A percentile compares a stretch with the other conserved stretches of the same genome.
Conservation (phyloP, 2,113 vertebrate species). For the Tamias sibiricus region DNA sequence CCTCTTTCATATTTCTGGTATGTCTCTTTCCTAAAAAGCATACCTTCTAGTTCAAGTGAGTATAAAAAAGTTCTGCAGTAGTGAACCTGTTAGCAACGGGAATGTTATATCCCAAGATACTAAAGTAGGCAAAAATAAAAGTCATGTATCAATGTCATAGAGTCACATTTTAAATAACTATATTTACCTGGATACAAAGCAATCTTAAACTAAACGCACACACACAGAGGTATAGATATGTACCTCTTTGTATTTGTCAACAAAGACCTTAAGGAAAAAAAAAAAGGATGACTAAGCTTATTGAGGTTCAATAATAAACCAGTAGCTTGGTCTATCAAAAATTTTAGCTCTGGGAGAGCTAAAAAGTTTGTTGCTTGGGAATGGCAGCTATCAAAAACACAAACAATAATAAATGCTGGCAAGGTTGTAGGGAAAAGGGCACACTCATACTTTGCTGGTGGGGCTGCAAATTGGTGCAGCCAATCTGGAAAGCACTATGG, state of each 20-base stretch:
- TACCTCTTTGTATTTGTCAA: neutral
- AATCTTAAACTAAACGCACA: neutral
- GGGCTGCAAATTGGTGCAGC: too few species aligned
- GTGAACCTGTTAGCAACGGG: neutral
- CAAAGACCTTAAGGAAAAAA: constrained; percentile 37
- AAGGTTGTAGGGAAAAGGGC: too few species aligned
- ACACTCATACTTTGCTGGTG: too few species aligned
- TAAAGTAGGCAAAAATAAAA: neutral
- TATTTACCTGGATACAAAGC: neutral
- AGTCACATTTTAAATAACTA: constrained; percentile 17
- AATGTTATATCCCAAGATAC: neutral
- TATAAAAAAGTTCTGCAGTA: neutral
- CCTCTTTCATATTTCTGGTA: neutral
- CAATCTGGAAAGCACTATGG: too few species aligned
- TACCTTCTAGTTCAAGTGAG: neutral
- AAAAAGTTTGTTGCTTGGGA: constrained; percentile 16
- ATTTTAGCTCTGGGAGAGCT: constrained; percentile 22
- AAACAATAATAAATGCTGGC: too few species aligned
- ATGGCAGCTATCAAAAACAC: too few species aligned
- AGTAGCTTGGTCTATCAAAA: neutral
- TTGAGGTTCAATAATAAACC: neutral
- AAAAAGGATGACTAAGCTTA: constrained; percentile 32
- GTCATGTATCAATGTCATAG: neutral
- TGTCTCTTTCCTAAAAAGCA: constrained; percentile 27
- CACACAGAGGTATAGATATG: neutral